Conservation (phyloP, 1,140 invertebrate genomes). For the Thrips palmi region DNA sequence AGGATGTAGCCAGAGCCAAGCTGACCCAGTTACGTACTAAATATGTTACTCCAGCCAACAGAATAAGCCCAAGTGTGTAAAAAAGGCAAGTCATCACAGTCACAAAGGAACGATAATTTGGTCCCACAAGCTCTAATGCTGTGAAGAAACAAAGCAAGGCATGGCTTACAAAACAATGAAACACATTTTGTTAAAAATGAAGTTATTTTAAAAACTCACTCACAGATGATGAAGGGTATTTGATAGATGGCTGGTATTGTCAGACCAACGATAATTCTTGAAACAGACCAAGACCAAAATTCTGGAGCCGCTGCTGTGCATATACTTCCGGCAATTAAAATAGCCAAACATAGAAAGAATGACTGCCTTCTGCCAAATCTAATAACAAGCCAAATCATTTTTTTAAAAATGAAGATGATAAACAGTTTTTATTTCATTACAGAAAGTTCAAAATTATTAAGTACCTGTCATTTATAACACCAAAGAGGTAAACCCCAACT, state of each 20-base stretch:
- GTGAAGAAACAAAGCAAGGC: slow-evolving; percentile 19
- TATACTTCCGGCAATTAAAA: slow-evolving; percentile 54
- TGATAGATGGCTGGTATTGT: slow-evolving; percentile 87
- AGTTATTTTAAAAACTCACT: slow-evolving; percentile 22
- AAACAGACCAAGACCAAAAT: slow-evolving; percentile 65
- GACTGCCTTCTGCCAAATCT: slow-evolving; percentile 60
- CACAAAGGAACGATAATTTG: slow-evolving; percentile 75
- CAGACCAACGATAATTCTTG: slow-evolving; percentile 59
- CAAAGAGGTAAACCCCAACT: slow-evolving; percentile 70
- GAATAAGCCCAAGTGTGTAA: slow-evolving; percentile 67
- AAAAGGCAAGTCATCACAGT: slow-evolving; percentile 80
- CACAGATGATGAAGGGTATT: slow-evolving; percentile 87
- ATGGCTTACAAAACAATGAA: neutral
- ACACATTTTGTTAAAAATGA: slow-evolving; percentile 6
- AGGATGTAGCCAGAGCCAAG: slow-evolving; percentile 56
- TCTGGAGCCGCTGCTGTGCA: slow-evolving; percentile 51
- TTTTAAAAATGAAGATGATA: slow-evolving; percentile 1
- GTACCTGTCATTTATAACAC: slow-evolving; percentile 59
- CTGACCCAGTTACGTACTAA: slow-evolving; percentile 63
- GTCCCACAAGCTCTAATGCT: slow-evolving; percentile 78
- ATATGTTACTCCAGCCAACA: slow-evolving; percentile 64
- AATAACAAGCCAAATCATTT: slow-evolving; percentile 13
- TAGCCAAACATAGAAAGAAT: slow-evolving; percentile 63
- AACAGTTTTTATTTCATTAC: too few species aligned
- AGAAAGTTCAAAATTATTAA: neutral